phyloP scores from a whole-genome alignment of 1,140 invertebrate genomes.

The Daktulosphaira vitifoliae region DNA sequence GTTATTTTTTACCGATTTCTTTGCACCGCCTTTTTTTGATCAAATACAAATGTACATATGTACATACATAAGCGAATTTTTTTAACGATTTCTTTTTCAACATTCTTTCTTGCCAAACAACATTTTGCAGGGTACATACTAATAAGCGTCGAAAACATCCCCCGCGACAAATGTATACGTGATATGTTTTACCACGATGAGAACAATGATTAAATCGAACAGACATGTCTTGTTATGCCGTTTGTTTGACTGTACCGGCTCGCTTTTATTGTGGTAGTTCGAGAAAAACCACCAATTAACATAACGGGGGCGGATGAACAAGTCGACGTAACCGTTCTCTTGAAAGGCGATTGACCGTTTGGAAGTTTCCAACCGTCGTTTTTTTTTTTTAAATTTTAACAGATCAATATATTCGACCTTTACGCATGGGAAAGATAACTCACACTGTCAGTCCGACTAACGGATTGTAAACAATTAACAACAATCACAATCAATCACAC shows the following conservation, averaged over 20 bases:
- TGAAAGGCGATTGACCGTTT: too few relatives aligned
- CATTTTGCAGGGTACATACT: constrained; percentile 14
- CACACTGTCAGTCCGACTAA: constrained; percentile 16
- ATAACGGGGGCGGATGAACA: neutral
- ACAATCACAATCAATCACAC: constrained; percentile 20
- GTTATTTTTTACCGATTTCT: constrained; percentile 23
- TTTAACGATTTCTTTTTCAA: constrained; percentile 32
- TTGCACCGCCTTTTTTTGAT: neutral
- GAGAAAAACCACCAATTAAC: constrained; percentile 28
- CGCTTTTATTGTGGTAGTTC: neutral
- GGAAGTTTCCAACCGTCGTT: neutral
- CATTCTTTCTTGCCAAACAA: neutral
- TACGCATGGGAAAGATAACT: constrained; percentile 24
- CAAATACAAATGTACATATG: neutral
- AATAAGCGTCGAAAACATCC: constrained; percentile 22
- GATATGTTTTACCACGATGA: neutral
- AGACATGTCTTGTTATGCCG: constrained; percentile 5
- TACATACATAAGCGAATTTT: constrained; percentile 11
- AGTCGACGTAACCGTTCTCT: too few relatives aligned
- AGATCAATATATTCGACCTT: constrained; percentile 21
- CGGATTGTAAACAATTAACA: constrained; percentile 20
- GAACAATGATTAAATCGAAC: neutral
- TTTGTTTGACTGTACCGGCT: neutral
- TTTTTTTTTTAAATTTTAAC: neutral
- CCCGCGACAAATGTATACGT: neutral